Percentiles rank a stretch among this genome's conserved stretches.
Evolutionary conservation across 2,888 invertebrate genomes (phyloP).

Genomic region (Erannis defoliaria): DNA sequence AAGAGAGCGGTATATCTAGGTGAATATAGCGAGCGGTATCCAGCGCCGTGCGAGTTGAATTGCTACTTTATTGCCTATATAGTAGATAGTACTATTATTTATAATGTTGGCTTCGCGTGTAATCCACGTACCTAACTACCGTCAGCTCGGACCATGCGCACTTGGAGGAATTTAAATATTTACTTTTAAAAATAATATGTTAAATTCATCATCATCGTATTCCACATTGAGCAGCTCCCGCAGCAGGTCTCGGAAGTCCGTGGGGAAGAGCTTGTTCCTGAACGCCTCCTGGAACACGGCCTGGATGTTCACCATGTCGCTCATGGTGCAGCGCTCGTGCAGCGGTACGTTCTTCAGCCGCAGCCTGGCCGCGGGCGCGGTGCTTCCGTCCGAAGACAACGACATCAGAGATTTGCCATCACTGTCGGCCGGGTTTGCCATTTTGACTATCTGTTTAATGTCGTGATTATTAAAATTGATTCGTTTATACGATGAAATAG

Average conservation of each 20-base stretch:
- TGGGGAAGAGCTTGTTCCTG: slow-evolving; percentile 70
- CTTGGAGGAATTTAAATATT: too few species aligned
- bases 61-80: too few species aligned
- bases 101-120: too few species aligned
- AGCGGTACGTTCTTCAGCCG: slow-evolving; percentile 68
- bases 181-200: slow-evolving; percentile 88
- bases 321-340: slow-evolving; percentile 75
- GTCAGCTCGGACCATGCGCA: too few species aligned
- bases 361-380: slow-evolving; percentile 50
- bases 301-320: slow-evolving; percentile 78
- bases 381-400: slow-evolving; percentile 68
- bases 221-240: slow-evolving; percentile 75
- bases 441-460: slow-evolving; percentile 34
- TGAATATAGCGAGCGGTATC: too few species aligned
- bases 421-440: slow-evolving; percentile 63
- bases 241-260: slow-evolving; percentile 74
- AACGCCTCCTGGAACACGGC: slow-evolving; percentile 77
- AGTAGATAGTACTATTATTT: too few species aligned
- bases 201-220: slow-evolving; percentile 87
- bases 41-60: too few species aligned
- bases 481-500: neutral
- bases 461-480: neutral
- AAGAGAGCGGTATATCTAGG: too few species aligned
- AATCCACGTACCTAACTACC: too few species aligned
- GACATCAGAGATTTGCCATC: slow-evolving; percentile 69